Evolutionary conservation across 2,113 vertebrate species (phyloP).

Genomic region (Balaeniceps rex): DNA sequence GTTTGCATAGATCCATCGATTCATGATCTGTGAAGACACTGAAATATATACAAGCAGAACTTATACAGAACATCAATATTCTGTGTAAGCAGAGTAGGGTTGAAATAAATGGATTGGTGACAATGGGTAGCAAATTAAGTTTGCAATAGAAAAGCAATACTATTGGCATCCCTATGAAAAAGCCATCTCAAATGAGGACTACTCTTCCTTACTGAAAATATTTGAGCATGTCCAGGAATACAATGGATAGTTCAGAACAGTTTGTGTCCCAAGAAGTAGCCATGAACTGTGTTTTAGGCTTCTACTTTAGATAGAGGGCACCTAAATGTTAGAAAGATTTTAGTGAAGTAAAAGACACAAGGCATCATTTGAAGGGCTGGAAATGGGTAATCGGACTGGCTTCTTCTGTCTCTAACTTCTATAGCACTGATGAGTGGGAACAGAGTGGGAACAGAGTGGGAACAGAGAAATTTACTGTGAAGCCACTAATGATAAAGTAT

Average conservation of each 20-base stretch:
- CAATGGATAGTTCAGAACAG: neutral
- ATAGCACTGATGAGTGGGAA: neutral
- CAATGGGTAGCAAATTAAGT: neutral
- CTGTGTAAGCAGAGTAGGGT: neutral
- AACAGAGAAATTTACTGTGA: neutral
- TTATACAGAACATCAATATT: neutral
- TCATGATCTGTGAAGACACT: neutral
- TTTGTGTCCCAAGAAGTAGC: neutral
- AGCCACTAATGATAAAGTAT: neutral
- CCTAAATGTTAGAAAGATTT: neutral
- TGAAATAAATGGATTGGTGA: neutral
- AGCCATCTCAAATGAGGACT: neutral
- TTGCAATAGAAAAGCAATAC: neutral
- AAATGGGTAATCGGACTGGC: neutral
- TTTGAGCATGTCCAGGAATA: neutral
- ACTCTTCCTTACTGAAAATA: neutral
- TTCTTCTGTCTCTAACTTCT: neutral
- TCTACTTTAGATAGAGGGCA: neutral
- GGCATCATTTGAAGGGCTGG: neutral
- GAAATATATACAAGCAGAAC: neutral
- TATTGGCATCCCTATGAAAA: neutral
- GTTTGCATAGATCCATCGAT: neutral
- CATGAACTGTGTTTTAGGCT: neutral
- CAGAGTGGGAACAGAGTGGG: neutral
- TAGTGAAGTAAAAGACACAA: neutral